phyloP scores from a whole-genome alignment of 2,113 vertebrate genomes.

The Nansenia antarctica region DNA sequence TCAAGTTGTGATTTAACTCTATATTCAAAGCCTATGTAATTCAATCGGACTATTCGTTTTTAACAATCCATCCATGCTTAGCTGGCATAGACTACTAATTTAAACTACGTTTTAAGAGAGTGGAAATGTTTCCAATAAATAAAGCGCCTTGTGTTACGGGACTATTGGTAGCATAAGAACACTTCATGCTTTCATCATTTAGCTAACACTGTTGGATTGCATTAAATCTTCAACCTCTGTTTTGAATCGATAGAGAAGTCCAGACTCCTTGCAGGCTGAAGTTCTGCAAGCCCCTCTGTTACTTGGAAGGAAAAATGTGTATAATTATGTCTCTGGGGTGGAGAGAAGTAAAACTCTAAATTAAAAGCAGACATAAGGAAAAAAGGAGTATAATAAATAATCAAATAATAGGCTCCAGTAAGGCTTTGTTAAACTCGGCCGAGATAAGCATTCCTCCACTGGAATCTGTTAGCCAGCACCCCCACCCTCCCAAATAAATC shows the following conservation, averaged over 20 bases:
- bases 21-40: not conserved
- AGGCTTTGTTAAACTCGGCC: slow-evolving; percentile 23
- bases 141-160: not conserved
- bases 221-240: slow-evolving; percentile 12
- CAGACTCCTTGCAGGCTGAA: slow-evolving; percentile 17
- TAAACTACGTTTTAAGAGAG: not conserved
- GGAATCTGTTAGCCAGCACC: not conserved
- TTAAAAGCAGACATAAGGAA: slow-evolving; percentile 45
- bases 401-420: slow-evolving; percentile 26
- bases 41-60: not conserved
- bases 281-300: slow-evolving; percentile 30
- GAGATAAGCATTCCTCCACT: not conserved
- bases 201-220: not conserved
- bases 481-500: not conserved
- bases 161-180: slow-evolving; percentile 1
- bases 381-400: slow-evolving; percentile 16
- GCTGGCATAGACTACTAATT: not conserved
- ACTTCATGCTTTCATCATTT: slow-evolving; percentile 14
- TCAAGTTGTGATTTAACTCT: not conserved
- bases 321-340: slow-evolving; percentile 51
- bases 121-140: not conserved
- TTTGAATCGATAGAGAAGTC: slow-evolving; percentile 32
- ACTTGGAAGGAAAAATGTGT: slow-evolving; percentile 49
- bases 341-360: slow-evolving; percentile 43
- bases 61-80: too few species aligned